Evolutionary conservation across 2,113 vertebrate species (phyloP).

Genomic region (Agelaius phoeniceus): DNA sequence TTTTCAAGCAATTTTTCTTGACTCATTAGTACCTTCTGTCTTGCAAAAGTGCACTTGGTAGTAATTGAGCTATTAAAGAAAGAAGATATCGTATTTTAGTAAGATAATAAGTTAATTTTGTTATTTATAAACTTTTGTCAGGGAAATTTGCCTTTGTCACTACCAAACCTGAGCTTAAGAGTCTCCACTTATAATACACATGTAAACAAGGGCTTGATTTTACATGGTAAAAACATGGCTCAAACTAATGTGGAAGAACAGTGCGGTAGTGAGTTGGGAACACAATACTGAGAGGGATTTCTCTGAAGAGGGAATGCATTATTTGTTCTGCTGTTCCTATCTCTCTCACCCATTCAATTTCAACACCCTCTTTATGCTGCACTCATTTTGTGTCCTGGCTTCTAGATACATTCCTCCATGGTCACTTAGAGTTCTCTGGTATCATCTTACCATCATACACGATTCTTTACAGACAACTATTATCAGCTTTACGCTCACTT

Average conservation of each 20-base stretch:
- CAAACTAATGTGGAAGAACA: neutral
- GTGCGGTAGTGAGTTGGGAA: neutral
- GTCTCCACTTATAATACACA: neutral
- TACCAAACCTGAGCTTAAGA: neutral
- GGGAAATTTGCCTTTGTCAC: neutral
- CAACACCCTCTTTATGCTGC: slow-evolving; percentile 42
- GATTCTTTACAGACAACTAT: slow-evolving; percentile 36
- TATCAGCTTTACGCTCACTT: slow-evolving; percentile 61
- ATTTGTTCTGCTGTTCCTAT: neutral
- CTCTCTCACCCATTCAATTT: slow-evolving; percentile 15
- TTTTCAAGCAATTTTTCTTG: neutral
- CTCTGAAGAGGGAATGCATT: neutral
- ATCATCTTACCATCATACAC: slow-evolving; percentile 24
- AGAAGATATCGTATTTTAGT: neutral
- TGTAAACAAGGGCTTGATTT: neutral
- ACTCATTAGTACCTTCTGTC: neutral
- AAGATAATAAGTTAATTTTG: neutral
- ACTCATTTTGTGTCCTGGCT: slow-evolving; percentile 6
- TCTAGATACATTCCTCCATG: slow-evolving; percentile 30
- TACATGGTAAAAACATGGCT: neutral
- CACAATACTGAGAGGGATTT: neutral
- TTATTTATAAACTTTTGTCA: neutral
- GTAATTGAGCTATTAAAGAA: neutral
- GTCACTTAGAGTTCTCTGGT: slow-evolving; percentile 30
- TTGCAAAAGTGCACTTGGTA: neutral